Conservation (phyloP, 2,113 vertebrate genomes). For the Podarcis raffonei region DNA sequence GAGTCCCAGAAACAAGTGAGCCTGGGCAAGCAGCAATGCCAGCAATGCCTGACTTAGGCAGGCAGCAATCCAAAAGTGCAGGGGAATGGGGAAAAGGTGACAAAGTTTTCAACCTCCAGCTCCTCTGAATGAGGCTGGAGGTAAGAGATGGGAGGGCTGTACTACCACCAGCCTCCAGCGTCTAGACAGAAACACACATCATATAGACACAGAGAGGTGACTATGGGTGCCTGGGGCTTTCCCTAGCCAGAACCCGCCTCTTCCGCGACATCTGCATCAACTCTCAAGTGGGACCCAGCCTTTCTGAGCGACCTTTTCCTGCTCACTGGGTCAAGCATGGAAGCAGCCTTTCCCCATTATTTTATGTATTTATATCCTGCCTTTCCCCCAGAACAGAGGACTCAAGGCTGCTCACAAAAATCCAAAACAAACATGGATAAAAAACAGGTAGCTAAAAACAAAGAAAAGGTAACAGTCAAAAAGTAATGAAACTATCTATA, state of each 20-base stretch:
- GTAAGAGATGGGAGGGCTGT: not conserved
- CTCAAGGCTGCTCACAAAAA: too few species aligned
- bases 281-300: not conserved
- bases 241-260: not conserved
- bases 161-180: not conserved
- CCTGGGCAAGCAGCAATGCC: too few species aligned
- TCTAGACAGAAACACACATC: not conserved
- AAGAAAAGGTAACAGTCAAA: too few species aligned
- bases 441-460: too few species aligned
- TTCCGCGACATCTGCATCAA: not conserved
- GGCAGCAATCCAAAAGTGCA: not conserved
- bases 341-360: too few species aligned
- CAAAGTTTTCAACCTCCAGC: not conserved
- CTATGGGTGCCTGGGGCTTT: not conserved
- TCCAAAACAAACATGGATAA: too few species aligned
- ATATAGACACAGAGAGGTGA: not conserved
- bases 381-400: too few species aligned
- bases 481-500: too few species aligned
- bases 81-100: not conserved
- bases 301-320: not conserved
- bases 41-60: not conserved
- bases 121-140: not conserved
- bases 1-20: not conserved
- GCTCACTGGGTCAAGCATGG: not conserved
- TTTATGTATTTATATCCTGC: too few species aligned